Conservation (phyloP, 2,113 vertebrate genomes). For the Plectropomus leopardus region DNA sequence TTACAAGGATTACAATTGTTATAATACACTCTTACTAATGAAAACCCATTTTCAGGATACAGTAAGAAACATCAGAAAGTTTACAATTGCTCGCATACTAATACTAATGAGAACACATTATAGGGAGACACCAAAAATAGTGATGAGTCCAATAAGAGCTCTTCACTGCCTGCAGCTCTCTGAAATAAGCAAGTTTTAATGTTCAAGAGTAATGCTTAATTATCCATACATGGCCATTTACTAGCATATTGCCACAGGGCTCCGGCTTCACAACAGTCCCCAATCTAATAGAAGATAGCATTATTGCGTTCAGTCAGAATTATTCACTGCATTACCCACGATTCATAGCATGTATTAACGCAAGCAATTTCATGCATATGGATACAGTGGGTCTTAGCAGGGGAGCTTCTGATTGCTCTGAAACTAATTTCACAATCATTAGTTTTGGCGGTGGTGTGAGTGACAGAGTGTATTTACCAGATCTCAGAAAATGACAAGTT, state of each 20-base stretch:
- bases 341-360: conserved; percentile 98
- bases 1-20: conserved; percentile 4
- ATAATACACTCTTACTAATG: conserved; percentile 32
- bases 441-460: conserved; percentile 87
- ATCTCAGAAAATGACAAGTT: conserved; percentile 72
- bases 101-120: conserved; percentile 71
- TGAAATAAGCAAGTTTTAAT: conserved; percentile 89
- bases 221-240: conserved; percentile 92
- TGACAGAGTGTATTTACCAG: conserved; percentile 75
- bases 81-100: conserved; percentile 57
- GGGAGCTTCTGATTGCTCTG: conserved; percentile 95
- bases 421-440: conserved; percentile 99
- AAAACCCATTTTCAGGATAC: conserved; percentile 54
- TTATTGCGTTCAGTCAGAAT: conserved; percentile 95
- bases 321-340: conserved; percentile 93
- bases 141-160: conserved; percentile 75
- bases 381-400: conserved; percentile 97
- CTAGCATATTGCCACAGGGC: conserved; percentile 92
- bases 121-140: conserved; percentile 61
- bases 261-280: conserved; percentile 86
- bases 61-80: conserved; percentile 52
- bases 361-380: conserved; percentile 99
- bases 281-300: conserved; percentile 94
- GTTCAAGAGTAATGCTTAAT: conserved; percentile 89
- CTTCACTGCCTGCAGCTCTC: conserved; percentile 81